A percentile compares a stretch with the other conserved stretches of the same genome.
Evolutionary conservation across 2,888 invertebrate genomes (phyloP).

Genomic region (Carabus problematicus): DNA sequence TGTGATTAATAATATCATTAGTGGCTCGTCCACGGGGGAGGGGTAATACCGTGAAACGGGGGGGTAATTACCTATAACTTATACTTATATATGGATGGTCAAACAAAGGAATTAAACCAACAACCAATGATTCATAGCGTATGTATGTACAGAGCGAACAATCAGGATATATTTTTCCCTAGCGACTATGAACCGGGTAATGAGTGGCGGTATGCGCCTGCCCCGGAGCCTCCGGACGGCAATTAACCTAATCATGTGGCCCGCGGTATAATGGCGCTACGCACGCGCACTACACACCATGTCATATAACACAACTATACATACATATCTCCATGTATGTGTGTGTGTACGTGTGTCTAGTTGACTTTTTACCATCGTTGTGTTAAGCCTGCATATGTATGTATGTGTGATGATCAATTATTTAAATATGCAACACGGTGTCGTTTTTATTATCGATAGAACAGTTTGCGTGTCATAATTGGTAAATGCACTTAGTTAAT

Average conservation of each 20-base stretch:
- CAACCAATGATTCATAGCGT: conserved; percentile 31
- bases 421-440: conserved; percentile 41
- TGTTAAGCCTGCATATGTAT: neutral
- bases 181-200: conserved; percentile 24
- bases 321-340: neutral
- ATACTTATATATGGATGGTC: neutral
- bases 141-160: conserved; percentile 33
- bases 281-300: neutral
- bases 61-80: neutral
- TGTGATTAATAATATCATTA: too few species aligned
- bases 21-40: too few species aligned
- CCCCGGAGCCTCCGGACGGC: conserved; percentile 21
- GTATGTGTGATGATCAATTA: conserved; percentile 35
- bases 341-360: conserved; percentile 8
- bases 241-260: conserved; percentile 27
- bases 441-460: conserved; percentile 37
- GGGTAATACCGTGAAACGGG: too few species aligned
- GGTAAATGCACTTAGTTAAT: conserved; percentile 43
- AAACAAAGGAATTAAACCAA: conserved; percentile 34
- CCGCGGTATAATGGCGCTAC: conserved; percentile 16
- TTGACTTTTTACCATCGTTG: neutral
- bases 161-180: conserved; percentile 40
- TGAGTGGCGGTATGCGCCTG: conserved; percentile 28
- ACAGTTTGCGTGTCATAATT: conserved; percentile 41
- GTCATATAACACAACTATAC: neutral